Conservation (phyloP, 2,888 invertebrate species). For the Chloromyia formosa region DNA sequence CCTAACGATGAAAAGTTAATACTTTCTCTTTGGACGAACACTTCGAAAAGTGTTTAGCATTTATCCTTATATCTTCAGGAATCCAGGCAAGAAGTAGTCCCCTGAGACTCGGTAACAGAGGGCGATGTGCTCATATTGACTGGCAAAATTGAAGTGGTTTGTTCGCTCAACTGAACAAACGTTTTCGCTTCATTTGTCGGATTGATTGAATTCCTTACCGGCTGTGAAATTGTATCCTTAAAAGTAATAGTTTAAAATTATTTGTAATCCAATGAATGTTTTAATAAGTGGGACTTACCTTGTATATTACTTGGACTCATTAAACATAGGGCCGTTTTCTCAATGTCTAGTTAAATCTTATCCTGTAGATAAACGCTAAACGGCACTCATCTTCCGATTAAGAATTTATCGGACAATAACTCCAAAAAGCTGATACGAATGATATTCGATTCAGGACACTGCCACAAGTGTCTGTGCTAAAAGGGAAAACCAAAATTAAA, state of each 20-base stretch:
- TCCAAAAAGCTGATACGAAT: no score
- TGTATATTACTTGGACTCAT: no score
- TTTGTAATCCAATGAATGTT: constrained; percentile 28
- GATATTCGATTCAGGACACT: no score
- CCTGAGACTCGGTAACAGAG: neutral
- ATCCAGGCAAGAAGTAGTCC: constrained; percentile 12
- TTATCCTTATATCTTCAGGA: constrained; percentile 24
- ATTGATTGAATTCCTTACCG: constrained; percentile 48
- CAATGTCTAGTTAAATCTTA: no score
- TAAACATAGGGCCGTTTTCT: no score
- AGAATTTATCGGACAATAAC: no score
- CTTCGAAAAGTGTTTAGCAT: neutral
- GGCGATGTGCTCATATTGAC: constrained; percentile 40
- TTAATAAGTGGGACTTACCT: no score
- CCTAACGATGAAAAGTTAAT: constrained; percentile 48
- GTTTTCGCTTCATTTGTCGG: constrained; percentile 49
- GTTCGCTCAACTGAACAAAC: constrained; percentile 49
- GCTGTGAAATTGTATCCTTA: neutral
- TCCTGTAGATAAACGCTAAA: no score
- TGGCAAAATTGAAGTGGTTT: constrained; percentile 49
- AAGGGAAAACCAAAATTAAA: no score
- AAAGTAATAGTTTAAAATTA: constrained; percentile 36
- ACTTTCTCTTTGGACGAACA: constrained; percentile 35
- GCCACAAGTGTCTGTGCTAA: no score
- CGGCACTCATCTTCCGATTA: no score